Evolutionary conservation across 2,888 invertebrate genomes (phyloP).

Genomic region (Deilephila porcellus): DNA sequence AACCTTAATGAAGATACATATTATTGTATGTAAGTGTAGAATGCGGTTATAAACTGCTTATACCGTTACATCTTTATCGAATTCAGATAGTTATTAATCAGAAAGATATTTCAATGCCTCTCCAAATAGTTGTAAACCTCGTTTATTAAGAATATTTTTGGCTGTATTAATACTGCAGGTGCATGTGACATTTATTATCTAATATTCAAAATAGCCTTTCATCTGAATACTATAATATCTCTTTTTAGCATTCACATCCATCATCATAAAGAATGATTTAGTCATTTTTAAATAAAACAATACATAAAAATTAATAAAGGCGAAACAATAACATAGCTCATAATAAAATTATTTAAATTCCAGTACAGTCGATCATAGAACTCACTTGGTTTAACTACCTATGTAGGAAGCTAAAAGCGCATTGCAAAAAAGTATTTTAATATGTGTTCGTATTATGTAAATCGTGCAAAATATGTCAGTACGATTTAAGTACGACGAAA

Average conservation of each 20-base stretch:
- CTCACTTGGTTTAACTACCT: background rate
- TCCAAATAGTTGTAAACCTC: background rate
- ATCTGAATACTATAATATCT: too few species aligned
- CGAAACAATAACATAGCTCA: too few species aligned
- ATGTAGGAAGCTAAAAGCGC: background rate
- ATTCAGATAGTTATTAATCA: background rate
- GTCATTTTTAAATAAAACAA: too few species aligned
- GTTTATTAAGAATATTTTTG: too few species aligned
- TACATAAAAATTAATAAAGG: too few species aligned
- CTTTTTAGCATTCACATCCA: too few species aligned
- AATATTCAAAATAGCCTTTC: too few species aligned
- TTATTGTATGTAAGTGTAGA: background rate
- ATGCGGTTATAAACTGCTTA: conserved; percentile 8
- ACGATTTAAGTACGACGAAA: conserved; percentile 45
- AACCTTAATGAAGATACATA: background rate
- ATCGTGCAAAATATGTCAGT: background rate
- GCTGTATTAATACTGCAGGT: too few species aligned
- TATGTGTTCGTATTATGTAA: background rate
- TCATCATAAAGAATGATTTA: too few species aligned
- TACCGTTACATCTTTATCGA: background rate
- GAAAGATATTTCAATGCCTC: background rate
- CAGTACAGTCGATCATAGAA: too few species aligned
- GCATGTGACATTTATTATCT: too few species aligned
- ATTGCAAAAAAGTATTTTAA: background rate
- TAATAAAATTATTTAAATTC: too few species aligned